A percentile compares a stretch with the other conserved stretches of the same genome.
Conservation (phyloP, 2,888 invertebrate genomes). For the Mycalesis mineus region DNA sequence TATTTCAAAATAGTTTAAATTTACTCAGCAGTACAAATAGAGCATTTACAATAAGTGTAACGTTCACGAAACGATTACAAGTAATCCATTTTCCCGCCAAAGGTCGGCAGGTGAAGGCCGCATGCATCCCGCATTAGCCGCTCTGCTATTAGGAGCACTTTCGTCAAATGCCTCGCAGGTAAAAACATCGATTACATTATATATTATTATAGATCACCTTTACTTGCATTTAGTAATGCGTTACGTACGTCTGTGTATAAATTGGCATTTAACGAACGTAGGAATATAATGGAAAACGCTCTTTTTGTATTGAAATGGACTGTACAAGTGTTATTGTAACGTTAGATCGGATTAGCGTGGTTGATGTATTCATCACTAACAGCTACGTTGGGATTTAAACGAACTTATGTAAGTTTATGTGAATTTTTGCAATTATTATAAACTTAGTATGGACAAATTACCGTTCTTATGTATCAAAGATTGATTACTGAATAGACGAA, state of each 20-base stretch:
- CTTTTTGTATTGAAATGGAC: not conserved
- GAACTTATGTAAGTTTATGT: not conserved
- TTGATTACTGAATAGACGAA: too few relatives aligned
- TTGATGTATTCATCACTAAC: not conserved
- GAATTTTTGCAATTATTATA: not conserved
- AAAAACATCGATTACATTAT: slow-evolving; percentile 6
- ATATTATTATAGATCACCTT: slow-evolving; percentile 1
- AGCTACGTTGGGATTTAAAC: not conserved
- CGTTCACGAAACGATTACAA: not conserved
- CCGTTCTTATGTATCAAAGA: too few relatives aligned
- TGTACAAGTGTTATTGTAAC: slow-evolving; percentile 2
- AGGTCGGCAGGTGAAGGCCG: slow-evolving; percentile 20
- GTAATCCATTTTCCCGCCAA: slow-evolving; percentile 14
- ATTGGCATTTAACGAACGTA: not conserved
- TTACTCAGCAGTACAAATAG: too few relatives aligned
- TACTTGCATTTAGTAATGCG: slow-evolving; percentile 3
- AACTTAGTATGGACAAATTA: too few relatives aligned
- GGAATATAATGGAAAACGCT: not conserved
- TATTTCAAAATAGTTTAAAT: too few relatives aligned
- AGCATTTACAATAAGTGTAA: not conserved
- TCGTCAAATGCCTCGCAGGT: slow-evolving; percentile 14
- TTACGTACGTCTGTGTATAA: slow-evolving; percentile 2
- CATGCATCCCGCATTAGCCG: slow-evolving; percentile 15
- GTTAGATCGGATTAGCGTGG: not conserved
- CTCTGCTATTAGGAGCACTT: too few relatives aligned